A percentile compares a stretch with the other conserved stretches of the same genome.
Evolutionary conservation across 2,888 invertebrate species (phyloP).

Genomic region (Pammene fasciana): DNA sequence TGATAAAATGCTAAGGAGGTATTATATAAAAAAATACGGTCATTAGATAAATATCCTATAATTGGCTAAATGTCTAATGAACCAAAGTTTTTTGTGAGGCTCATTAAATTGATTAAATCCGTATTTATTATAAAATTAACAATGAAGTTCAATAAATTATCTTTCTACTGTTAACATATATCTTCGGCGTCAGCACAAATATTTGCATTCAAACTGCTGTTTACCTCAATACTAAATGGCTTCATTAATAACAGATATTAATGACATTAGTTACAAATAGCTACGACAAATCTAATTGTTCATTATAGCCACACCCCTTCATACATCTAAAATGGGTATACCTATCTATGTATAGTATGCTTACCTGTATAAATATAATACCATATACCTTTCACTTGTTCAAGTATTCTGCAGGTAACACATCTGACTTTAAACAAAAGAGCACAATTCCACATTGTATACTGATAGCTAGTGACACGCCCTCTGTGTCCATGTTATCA

Average conservation of each 20-base stretch:
- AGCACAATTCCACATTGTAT: too few relatives aligned
- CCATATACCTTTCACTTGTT: too few relatives aligned
- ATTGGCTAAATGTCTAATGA: not conserved
- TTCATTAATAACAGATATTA: slow-evolving; percentile 9
- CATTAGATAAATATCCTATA: not conserved
- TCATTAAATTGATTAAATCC: not conserved
- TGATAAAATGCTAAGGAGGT: not conserved
- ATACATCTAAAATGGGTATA: not conserved
- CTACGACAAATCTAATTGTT: not conserved
- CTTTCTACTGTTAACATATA: slow-evolving; percentile 2
- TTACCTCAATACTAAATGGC: slow-evolving; percentile 20
- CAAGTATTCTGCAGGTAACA: too few relatives aligned
- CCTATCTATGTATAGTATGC: not conserved
- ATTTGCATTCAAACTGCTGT: slow-evolving; percentile 24
- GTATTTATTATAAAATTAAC: not conserved
- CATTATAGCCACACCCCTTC: not conserved
- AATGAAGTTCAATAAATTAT: not conserved
- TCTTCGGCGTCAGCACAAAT: slow-evolving; percentile 14
- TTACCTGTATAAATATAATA: too few relatives aligned
- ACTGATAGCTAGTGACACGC: too few relatives aligned
- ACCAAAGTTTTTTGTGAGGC: not conserved
- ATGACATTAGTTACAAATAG: not conserved
- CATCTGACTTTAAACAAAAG: too few relatives aligned
- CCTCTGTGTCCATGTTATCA: too few relatives aligned
- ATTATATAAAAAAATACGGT: not conserved